Conservation (phyloP, 2,888 invertebrate species). For the Melinaea menophilus region DNA sequence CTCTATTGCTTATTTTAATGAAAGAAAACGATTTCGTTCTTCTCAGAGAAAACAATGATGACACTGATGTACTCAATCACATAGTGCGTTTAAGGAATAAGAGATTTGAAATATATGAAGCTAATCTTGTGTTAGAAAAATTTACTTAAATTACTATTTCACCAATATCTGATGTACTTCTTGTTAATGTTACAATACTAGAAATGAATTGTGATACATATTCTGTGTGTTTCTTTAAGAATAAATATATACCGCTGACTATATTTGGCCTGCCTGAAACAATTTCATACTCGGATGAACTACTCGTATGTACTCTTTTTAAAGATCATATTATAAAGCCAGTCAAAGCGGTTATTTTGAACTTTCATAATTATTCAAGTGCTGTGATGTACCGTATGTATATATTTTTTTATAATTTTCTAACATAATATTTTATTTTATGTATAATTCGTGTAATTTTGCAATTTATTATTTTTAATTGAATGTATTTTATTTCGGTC, state of each 20-base stretch:
- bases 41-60: neutral
- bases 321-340: constrained; percentile 42
- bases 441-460: no score
- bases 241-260: constrained; percentile 34
- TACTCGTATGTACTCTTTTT: constrained; percentile 29
- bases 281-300: constrained; percentile 35
- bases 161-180: constrained; percentile 37
- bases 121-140: constrained; percentile 36
- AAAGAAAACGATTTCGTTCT: constrained; percentile 45
- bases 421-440: no score
- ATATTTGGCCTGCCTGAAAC: constrained; percentile 37
- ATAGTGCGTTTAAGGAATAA: constrained; percentile 31
- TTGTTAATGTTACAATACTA: constrained; percentile 42
- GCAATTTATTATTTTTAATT: no score
- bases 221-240: constrained; percentile 41
- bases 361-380: constrained; percentile 37
- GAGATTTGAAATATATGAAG: constrained; percentile 33
- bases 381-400: constrained; percentile 40
- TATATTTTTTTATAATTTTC: no score
- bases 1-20: constrained; percentile 46
- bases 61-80: constrained; percentile 34
- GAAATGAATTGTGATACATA: constrained; percentile 36
- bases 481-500: no score
- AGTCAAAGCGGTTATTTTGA: constrained; percentile 41
- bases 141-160: constrained; percentile 38